Evolutionary conservation across 2,797 vertebrate species (phyloP).

Genomic region (Pangasius sanitwongsei): DNA sequence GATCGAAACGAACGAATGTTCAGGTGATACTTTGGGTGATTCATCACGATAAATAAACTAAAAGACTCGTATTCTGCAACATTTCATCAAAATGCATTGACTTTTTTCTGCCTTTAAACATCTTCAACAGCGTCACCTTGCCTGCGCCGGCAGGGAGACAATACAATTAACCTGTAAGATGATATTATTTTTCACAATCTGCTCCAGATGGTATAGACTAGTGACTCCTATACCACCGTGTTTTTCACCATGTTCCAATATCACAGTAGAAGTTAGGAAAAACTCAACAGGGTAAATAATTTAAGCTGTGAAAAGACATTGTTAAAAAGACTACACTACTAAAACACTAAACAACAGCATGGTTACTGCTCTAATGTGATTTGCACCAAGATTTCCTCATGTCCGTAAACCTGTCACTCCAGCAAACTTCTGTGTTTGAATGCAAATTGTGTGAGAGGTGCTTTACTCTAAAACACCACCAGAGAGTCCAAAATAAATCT

Average conservation of each 20-base stretch:
- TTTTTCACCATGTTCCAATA: constrained; percentile 5
- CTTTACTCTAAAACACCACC: background rate
- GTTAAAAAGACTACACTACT: background rate
- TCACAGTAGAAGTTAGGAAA: background rate
- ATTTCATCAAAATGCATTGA: background rate
- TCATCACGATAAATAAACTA: background rate
- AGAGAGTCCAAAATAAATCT: background rate
- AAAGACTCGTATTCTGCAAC: background rate
- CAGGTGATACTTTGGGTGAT: background rate
- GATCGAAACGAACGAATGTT: background rate
- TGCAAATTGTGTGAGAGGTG: background rate
- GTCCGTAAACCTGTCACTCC: background rate
- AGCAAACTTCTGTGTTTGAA: background rate
- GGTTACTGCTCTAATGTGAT: background rate
- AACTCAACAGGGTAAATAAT: background rate
- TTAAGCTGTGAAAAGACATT: background rate
- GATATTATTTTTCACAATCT: constrained; percentile 20
- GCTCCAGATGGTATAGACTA: background rate
- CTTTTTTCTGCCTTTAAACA: background rate
- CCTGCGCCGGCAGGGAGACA: background rate
- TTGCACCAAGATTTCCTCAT: background rate
- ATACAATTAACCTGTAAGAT: background rate
- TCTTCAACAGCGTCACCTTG: too few species aligned
- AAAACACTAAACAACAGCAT: background rate
- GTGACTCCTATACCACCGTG: constrained; percentile 7